A percentile compares a stretch with the other conserved stretches of the same genome.
phyloP scores from a whole-genome alignment of 2,797 vertebrate species.

The Sternotherus odoratus region DNA sequence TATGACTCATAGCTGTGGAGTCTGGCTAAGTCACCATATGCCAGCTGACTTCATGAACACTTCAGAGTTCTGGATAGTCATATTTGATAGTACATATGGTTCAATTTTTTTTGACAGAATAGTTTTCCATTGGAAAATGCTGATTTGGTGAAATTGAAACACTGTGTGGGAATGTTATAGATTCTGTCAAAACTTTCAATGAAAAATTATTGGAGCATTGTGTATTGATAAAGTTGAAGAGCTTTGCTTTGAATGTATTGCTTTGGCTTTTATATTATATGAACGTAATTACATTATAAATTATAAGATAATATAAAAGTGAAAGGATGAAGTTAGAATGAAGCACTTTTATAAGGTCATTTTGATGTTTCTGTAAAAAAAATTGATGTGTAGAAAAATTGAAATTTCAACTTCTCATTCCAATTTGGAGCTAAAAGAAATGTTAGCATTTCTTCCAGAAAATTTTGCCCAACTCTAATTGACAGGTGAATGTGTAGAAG shows the following conservation, averaged over 20 bases:
- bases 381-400: no score
- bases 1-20: neutral
- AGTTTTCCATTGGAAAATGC: neutral
- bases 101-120: neutral
- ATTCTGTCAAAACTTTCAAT: neutral
- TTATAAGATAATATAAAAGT: neutral
- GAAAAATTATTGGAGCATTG: neutral
- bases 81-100: neutral
- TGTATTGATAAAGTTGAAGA: neutral
- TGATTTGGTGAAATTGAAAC: neutral
- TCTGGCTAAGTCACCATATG: neutral
- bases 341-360: neutral
- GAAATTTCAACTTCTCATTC: neutral
- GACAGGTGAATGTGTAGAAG: no score
- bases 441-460: neutral
- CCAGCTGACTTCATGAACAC: neutral
- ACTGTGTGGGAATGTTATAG: neutral
- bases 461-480: no score
- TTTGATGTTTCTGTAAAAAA: neutral
- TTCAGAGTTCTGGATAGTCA: neutral
- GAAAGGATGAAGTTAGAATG: neutral
- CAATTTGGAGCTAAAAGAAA: neutral
- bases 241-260: neutral
- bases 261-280: neutral
- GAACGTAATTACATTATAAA: neutral